These are phyloP conservation scores for Cerastis leucographa DNA, from an alignment of 2,888 invertebrate genomes.

Conservation along the genomic window DNA sequence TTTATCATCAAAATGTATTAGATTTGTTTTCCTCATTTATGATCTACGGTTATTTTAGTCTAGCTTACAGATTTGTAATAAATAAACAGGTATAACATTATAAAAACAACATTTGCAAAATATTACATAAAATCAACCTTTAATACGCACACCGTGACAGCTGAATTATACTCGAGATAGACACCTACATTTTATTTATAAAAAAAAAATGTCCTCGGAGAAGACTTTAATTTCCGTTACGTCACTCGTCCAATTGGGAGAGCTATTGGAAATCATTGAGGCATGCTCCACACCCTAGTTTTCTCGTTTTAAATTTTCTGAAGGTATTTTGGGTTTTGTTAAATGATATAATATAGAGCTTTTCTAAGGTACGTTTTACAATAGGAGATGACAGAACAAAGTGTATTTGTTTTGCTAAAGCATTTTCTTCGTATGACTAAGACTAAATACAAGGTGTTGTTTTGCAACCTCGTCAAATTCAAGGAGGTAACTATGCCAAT, in stretches of 20 bases:
- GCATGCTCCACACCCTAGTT: constrained; percentile 77
- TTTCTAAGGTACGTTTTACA: constrained; percentile 14
- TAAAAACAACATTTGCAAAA: neutral
- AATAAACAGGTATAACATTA: neutral
- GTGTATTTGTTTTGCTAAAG: neutral
- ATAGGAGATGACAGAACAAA: neutral
- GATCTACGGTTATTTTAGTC: neutral
- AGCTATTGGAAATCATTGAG: constrained; percentile 87
- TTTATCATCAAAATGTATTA: neutral
- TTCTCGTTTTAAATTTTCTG: constrained; percentile 71
- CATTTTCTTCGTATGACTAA: neutral
- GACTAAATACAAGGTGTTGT: too few species aligned
- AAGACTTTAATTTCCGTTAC: constrained; percentile 90
- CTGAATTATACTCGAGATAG: constrained; percentile 59
- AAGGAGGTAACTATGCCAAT: too few species aligned
- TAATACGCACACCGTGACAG: constrained; percentile 58
- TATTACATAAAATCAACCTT: constrained; percentile 50
- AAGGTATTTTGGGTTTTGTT: constrained; percentile 58
- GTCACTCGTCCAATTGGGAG: constrained; percentile 89
- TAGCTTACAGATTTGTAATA: neutral
- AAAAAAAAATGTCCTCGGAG: constrained; percentile 77
- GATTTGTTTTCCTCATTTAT: neutral
- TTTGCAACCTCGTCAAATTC: too few species aligned
- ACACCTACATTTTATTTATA: constrained; percentile 68
- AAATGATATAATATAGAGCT: constrained; percentile 14